These are phyloP conservation scores for Vireo griseus DNA, from an alignment of 2,797 vertebrate genomes.

Conservation along the genomic window DNA sequence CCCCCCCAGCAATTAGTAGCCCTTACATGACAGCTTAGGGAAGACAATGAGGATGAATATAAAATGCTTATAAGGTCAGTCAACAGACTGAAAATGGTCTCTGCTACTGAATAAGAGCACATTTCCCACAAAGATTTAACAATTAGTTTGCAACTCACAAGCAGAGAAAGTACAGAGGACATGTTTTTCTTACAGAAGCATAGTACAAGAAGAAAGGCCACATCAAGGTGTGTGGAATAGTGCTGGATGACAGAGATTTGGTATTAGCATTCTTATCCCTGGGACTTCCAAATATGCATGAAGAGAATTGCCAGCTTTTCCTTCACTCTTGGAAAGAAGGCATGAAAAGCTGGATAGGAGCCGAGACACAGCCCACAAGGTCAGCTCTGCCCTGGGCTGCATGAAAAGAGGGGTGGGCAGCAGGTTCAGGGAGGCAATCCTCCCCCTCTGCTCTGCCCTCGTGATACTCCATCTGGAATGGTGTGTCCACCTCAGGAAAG, in stretches of 20 bases:
- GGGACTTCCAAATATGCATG: neutral
- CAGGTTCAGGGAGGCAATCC: too few relatives aligned
- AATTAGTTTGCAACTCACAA: neutral
- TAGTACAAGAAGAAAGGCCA: neutral
- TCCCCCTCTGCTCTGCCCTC: neutral
- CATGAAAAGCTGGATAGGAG: neutral
- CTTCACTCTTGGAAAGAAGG: neutral
- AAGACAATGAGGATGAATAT: neutral
- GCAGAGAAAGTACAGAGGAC: neutral
- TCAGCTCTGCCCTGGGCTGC: neutral
- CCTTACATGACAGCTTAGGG: neutral
- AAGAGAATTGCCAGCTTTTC: neutral
- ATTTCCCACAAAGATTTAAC: neutral
- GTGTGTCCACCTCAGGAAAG: neutral
- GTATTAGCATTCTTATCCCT: neutral
- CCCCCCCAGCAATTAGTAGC: neutral
- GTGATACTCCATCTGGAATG: neutral
- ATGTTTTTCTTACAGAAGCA: neutral
- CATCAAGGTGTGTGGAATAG: neutral
- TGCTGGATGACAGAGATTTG: neutral
- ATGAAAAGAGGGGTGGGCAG: neutral
- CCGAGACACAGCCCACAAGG: neutral
- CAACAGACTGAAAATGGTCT: neutral
- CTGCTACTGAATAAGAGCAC: neutral
- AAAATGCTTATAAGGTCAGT: neutral